Evolutionary conservation across 23 tunicate species (phyloP).

Genomic region (Oikopleura dioica): DNA sequence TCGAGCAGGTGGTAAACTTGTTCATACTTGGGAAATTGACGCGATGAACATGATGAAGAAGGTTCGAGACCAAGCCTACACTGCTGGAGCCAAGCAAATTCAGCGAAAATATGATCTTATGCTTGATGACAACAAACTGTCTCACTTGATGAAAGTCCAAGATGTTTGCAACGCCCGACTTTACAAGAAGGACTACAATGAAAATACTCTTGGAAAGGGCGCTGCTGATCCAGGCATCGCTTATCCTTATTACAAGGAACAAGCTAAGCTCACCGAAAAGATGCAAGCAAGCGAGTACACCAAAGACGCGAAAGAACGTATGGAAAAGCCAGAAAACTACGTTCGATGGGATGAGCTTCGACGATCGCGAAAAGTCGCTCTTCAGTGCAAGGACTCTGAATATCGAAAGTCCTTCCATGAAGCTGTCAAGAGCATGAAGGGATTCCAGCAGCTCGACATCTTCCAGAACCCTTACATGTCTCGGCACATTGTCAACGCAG

Average conservation of each 20-base stretch:
- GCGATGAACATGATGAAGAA: not conserved
- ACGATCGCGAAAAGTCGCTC: conserved; percentile 1
- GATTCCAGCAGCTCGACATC: conserved; percentile 11
- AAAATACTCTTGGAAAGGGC: not conserved
- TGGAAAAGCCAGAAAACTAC: not conserved
- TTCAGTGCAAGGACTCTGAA: not conserved
- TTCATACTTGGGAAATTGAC: conserved; percentile 11
- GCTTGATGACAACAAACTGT: not conserved
- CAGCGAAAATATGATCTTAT: not conserved
- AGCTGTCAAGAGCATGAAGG: not conserved
- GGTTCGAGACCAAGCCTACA: not conserved
- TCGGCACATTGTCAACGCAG: conserved; percentile 13
- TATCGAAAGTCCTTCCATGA: not conserved
- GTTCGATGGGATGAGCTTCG: not conserved
- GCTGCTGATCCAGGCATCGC: conserved; percentile 11
- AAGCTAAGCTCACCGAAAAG: not conserved
- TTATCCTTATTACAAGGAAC: not conserved
- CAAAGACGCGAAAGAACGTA: not conserved
- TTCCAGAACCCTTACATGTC: not conserved
- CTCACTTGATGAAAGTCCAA: not conserved
- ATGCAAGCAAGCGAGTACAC: not conserved
- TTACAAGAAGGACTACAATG: not conserved
- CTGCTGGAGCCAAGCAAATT: not conserved
- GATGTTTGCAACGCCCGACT: not conserved
- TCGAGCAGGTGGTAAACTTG: not conserved